Conservation (phyloP, 37 sponge, comb jelly and placozoan species). For the Ephydatia muelleri region DNA sequence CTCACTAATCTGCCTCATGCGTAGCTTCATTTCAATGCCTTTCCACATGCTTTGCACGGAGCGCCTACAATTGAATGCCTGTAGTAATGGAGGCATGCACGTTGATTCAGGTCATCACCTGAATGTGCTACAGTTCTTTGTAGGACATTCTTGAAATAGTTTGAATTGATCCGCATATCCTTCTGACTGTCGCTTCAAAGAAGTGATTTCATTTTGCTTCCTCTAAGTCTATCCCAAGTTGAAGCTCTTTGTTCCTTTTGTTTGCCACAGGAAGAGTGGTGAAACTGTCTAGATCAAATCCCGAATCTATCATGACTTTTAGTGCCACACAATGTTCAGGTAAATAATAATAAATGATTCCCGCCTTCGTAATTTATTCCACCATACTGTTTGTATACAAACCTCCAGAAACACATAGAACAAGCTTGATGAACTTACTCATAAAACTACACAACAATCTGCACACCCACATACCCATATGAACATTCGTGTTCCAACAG, state of each 20-base stretch:
- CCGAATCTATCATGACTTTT: conserved; percentile 11
- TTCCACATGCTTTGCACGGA: conserved; percentile 74
- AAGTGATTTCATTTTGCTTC: conserved; percentile 43
- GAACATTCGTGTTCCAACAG: too few relatives aligned
- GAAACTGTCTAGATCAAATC: conserved; percentile 21
- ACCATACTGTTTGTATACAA: conserved; percentile 28
- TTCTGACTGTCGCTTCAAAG: conserved; percentile 41
- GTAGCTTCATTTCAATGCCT: conserved; percentile 75
- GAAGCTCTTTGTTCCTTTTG: conserved; percentile 77
- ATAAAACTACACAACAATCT: too few relatives aligned
- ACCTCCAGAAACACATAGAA: too few relatives aligned
- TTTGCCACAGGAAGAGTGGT: conserved; percentile 79
- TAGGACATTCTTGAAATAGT: conserved; percentile 90
- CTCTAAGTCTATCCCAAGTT: conserved; percentile 52
- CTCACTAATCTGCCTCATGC: conserved; percentile 75
- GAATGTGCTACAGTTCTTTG: conserved; percentile 94
- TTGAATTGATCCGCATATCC: conserved; percentile 64
- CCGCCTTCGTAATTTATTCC: neutral
- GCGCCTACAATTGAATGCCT: conserved; percentile 29
- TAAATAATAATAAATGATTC: too few relatives aligned
- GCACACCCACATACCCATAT: too few relatives aligned
- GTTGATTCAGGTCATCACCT: conserved; percentile 46
- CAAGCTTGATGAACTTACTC: too few relatives aligned
- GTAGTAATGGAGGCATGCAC: neutral
- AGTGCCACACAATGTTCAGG: too few relatives aligned